phyloP scores from a whole-genome alignment of 2,797 vertebrate genomes.

The Sebastiscus albofasciatus region DNA sequence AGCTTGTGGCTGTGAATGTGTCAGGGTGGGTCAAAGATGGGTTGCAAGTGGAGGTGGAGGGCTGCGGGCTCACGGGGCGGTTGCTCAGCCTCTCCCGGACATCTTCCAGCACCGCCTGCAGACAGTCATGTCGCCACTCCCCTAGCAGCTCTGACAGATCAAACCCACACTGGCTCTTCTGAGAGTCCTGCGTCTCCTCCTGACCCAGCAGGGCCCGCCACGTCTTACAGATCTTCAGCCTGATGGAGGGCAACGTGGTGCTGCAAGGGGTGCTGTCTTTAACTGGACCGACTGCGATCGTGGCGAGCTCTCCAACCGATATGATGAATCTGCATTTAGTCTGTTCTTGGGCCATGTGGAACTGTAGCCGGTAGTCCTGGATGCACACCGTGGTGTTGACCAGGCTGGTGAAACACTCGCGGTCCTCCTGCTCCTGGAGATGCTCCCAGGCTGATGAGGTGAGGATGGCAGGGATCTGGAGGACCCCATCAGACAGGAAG shows the following conservation, averaged over 20 bases:
- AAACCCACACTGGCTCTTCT: slow-evolving; percentile 34
- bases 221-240: slow-evolving; percentile 45
- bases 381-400: slow-evolving; percentile 58
- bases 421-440: slow-evolving; percentile 70
- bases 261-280: slow-evolving; percentile 47
- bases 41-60: slow-evolving; percentile 35
- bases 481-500: slow-evolving; percentile 69
- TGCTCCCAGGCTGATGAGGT: slow-evolving; percentile 63
- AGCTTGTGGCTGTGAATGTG: slow-evolving; percentile 16
- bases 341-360: slow-evolving; percentile 53
- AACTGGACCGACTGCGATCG: slow-evolving; percentile 4
- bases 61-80: neutral
- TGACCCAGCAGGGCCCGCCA: slow-evolving; percentile 49
- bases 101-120: slow-evolving; percentile 51
- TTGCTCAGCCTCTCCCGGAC: slow-evolving; percentile 33
- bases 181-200: slow-evolving; percentile 30
- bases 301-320: slow-evolving; percentile 47
- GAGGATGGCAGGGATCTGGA: slow-evolving; percentile 72
- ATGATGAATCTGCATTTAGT: slow-evolving; percentile 64
- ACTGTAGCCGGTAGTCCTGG: slow-evolving; percentile 51
- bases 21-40: neutral
- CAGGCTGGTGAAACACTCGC: slow-evolving; percentile 61
- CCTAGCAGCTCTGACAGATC: slow-evolving; percentile 64
- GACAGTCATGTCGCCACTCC: slow-evolving; percentile 63
- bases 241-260: slow-evolving; percentile 50